Evolutionary conservation across 2,797 vertebrate species (phyloP).

Genomic region (Siniperca obscura): DNA sequence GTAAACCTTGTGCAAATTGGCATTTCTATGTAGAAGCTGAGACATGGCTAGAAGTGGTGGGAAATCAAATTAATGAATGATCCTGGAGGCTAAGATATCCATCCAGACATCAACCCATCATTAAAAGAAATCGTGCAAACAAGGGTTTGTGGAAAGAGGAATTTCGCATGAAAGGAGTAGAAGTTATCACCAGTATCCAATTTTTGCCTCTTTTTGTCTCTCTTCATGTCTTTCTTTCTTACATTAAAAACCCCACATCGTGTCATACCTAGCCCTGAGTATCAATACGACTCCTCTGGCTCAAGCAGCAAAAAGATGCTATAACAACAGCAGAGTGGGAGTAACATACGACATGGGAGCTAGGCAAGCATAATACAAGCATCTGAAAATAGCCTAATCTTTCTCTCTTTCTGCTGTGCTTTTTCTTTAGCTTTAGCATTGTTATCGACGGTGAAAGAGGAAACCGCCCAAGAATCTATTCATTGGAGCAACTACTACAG

Average conservation of each 20-base stretch:
- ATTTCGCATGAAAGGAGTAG: constrained; percentile 1
- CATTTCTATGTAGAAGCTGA: constrained; percentile 15
- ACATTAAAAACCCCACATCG: constrained; percentile 47
- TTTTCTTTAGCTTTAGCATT: constrained; percentile 90
- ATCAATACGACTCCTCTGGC: constrained; percentile 52
- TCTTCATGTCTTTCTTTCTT: constrained; percentile 29
- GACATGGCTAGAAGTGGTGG: neutral
- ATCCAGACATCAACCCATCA: constrained; percentile 1
- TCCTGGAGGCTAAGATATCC: neutral
- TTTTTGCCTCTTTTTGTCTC: neutral
- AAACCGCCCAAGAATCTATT: constrained; percentile 94
- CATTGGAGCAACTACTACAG: constrained; percentile 94
- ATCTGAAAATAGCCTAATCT: constrained; percentile 74
- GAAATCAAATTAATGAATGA: constrained; percentile 4
- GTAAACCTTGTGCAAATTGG: neutral
- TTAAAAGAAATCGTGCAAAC: neutral
- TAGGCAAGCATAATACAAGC: constrained; percentile 59
- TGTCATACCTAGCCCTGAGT: constrained; percentile 42
- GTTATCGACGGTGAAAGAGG: constrained; percentile 94
- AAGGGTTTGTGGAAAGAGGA: neutral
- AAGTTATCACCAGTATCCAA: constrained; percentile 13
- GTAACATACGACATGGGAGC: constrained; percentile 67
- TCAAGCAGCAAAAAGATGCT: constrained; percentile 58
- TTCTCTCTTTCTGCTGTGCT: constrained; percentile 50
- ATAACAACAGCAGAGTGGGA: constrained; percentile 71